Base-by-base conservation (phyloP, 2,797 vertebrate species). In the Pelobates cultripes region DNA sequence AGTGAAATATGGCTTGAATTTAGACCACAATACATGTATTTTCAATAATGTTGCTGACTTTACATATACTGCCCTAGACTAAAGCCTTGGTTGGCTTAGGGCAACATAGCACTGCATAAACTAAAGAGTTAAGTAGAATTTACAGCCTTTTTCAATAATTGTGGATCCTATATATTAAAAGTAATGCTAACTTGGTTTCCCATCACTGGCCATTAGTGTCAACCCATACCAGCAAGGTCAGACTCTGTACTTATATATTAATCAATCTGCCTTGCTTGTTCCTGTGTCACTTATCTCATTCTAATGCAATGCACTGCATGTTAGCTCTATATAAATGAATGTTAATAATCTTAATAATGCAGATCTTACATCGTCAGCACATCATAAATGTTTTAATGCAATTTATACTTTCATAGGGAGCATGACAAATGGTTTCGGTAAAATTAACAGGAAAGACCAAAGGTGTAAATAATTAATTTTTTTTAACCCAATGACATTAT, bases 391-490 rank as follows among this genome's bases (percentile, higher is more conserved):
- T 40, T 14, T 64, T 64, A 28, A 28, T 28, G 61, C 14, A 40
- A 40, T 51, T 64, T 64, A 64, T 64, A 40, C 28, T 40, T 64
- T n/a, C 61, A 64, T 7, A 64, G 14, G 7, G 3, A 40, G 14
- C 14, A 7, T 64, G 17, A 64, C n/a, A 64, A 64, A 64, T 64
- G 7, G 61, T 64, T 64, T 6, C 61, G 14, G 66, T 14, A 8
- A 68, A 68, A 42, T 43, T 42, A 68, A 15, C 66, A 68, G 9
- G 42, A 43, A 68, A 14, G 9, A 43, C n/a, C 10, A 13, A 66
- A 7, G 7, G 28, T 66, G n/a, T 66, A 66, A 68, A 68, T 68
- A 42, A 68, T 68, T 12, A 43, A 68, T 53, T 73, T 55, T 73
- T 13, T 14, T 15, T 12, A 57, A 3, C 61, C 28, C 15, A 5